Evolutionary conservation across 1,140 invertebrate genomes (phyloP).

Genomic region (Drosophila lacteicornis): DNA sequence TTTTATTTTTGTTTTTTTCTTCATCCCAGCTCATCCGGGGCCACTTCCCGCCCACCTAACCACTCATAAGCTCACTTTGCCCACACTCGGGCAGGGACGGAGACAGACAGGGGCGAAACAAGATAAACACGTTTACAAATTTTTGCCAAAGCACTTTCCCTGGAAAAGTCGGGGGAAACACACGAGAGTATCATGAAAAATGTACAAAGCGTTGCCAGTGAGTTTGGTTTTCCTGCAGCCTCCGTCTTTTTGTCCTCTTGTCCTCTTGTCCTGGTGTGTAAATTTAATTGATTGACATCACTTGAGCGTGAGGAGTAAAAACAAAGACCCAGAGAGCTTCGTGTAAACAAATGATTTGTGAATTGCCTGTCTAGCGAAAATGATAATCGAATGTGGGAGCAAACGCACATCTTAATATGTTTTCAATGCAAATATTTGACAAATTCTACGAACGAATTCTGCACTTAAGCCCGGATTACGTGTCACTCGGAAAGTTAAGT

Average conservation of each 20-base stretch:
- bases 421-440: constrained; percentile 42
- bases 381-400: constrained; percentile 26
- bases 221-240: constrained; percentile 25
- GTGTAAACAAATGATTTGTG: constrained; percentile 64
- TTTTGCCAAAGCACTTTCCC: constrained; percentile 24
- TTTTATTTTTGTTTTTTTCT: constrained; percentile 3
- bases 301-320: constrained; percentile 53
- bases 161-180: background rate
- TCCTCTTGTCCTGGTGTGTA: constrained; percentile 32
- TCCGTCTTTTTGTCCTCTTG: background rate
- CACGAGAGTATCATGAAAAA: constrained; percentile 65
- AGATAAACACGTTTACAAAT: constrained; percentile 66
- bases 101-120: constrained; percentile 20
- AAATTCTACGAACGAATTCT: background rate
- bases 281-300: constrained; percentile 80
- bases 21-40: constrained; percentile 5
- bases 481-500: constrained; percentile 19
- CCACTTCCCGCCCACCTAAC: constrained; percentile 14
- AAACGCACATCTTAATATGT: constrained; percentile 33
- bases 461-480: constrained; percentile 27
- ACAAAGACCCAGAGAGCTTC: background rate
- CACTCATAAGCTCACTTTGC: constrained; percentile 54
- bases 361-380: constrained; percentile 38
- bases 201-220: constrained; percentile 54
- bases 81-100: background rate